Base-by-base conservation (phyloP, 2,113 vertebrate species). In the Cyphomyrus discorhynchus region DNA sequence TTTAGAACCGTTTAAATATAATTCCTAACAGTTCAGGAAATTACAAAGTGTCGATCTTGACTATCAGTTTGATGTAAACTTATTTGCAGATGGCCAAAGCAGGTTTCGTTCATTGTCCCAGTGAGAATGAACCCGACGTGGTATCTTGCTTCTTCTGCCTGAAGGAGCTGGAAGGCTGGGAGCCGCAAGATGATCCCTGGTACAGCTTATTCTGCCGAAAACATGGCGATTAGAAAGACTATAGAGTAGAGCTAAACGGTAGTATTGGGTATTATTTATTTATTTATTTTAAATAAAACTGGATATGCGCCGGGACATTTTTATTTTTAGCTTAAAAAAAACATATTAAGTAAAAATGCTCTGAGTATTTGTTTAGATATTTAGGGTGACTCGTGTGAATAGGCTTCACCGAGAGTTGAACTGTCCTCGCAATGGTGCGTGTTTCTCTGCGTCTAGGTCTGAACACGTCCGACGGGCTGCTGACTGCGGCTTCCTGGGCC, bases 111-210 rank as follows among this genome's bases (percentile, higher is more conserved):
- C 96, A 97, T 92, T 95, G 95, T 50, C 95, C 96, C 0, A 93
- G 89, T 90, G 92, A 92, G 91, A 94, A 94, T 56, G 95, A 94
- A 90, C 95, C 96, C 8, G 97, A 96, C 9, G 94, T 96, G 24
- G 94, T 90, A 13, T 96, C 96, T 89, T 96, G 96, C 91, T 96
- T 97, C 93, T 97, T 96, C 90, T 97, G 97, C 93, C 93, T 98
- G 90, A 94, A 95, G 6, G 97, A 97, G 83, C 90, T 97, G 27
- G 96, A 96, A 5, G 95, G 94, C 70, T 97, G 96, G 96, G 96
- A 98, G 85, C 95, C 95, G 2, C 93, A 97, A 17, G 96, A 97
- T 85, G 92, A 96, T 89, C 96, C 96, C 6, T 92, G 95, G 96
- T 97, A 91, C 93, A 91, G 15, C 35, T 19, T 24, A 19, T 58